Evolutionary conservation across 2,113 vertebrate genomes (phyloP).

Genomic region (Tragelaphus imberbis): DNA sequence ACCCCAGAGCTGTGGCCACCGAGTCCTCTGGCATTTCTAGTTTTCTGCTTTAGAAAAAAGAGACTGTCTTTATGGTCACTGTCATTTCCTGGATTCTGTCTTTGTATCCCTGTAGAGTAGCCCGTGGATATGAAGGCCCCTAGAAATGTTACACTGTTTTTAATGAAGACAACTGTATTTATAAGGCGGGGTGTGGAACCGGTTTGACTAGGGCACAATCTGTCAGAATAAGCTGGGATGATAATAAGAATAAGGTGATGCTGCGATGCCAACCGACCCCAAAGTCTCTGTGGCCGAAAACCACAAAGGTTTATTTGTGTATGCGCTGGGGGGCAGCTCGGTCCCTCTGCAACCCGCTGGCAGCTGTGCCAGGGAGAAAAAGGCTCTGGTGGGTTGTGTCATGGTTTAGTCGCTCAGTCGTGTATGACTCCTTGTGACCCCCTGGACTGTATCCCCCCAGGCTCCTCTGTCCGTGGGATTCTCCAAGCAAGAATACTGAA

Average conservation of each 20-base stretch:
- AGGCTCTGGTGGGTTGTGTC: too few species aligned
- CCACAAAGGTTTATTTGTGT: neutral
- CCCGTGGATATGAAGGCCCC: neutral
- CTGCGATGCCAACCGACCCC: neutral
- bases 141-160: neutral
- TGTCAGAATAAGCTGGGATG: neutral
- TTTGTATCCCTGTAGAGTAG: neutral
- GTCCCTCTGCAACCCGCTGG: neutral
- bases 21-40: neutral
- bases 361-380: neutral
- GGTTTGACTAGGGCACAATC: neutral
- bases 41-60: neutral
- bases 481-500: neutral
- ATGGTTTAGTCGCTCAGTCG: neutral
- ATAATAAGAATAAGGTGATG: too few species aligned
- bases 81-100: neutral
- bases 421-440: neutral
- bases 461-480: neutral
- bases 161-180: neutral
- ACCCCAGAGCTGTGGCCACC: neutral
- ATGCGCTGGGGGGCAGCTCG: fast-evolving
- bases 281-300: neutral
- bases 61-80: neutral
- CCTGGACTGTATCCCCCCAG: neutral
- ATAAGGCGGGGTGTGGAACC: neutral